Base-by-base conservation (phyloP, 35 echinoderm and acorn worm genomes). In the Holothuria glaberrima region DNA sequence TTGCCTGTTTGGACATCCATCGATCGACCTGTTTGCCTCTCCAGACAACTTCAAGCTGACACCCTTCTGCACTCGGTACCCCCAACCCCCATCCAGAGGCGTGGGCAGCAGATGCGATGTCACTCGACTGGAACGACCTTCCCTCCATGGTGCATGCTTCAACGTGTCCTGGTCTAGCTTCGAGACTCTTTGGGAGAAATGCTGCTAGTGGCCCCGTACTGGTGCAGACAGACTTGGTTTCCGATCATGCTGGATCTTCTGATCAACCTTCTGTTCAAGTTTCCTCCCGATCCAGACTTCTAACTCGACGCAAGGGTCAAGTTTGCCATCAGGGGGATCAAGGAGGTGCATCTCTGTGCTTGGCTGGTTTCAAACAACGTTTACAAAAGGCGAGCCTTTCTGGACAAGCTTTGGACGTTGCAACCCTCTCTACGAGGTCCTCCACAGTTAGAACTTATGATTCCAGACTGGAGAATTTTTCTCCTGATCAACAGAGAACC, bases 381-480 rank as follows among this genome's bases (percentile, higher is more conserved):
- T n/a, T n/a, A n/a, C n/a, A n/a, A 12, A 20, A 28, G 75, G 35
- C 21, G 2, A 0, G 70, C 24, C 10, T 85, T 61, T 65, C 31
- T 18, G 56, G 30, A 44, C 3, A 56, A 9, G 50, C 64, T 70
- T 9, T 56, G 1, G 64, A 64, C 2, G 28, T 87, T n/a, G 12
- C 62, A n/a, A 20, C 33, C 6, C 0, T 1, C 29, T 26, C 26
- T 9, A 45, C 17, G 16, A 12, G 69, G n/a, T 9, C 9, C 6
- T 89, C 88, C 6, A 91, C 89, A 5, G 48, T 44, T 13, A 25
- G 65, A 68, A 69, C 44, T 30, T 91, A 84, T 25, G n/a, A 83
- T n/a, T 12, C 16, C 19, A 31, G 77, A 91, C 62, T 91, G 34
- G 70, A 59, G 34, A 71, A 68, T 85, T 60, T 32, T 13, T 0